phyloP scores from a whole-genome alignment of 2,888 invertebrate genomes.

The Sceliomorpha sp. region DNA sequence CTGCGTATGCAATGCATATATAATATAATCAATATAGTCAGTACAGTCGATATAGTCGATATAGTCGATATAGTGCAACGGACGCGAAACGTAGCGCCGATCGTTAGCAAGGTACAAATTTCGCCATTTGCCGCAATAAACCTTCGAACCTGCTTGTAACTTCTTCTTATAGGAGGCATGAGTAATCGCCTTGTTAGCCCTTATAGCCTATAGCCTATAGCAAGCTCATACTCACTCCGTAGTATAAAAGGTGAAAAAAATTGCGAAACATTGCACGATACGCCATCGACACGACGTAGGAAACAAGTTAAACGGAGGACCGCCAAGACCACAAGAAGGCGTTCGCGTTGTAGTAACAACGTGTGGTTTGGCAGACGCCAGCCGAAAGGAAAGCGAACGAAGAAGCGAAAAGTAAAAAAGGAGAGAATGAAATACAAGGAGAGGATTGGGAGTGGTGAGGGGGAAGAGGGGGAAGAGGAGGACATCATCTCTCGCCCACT shows the following conservation, averaged over 20 bases:
- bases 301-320: conserved; percentile 58
- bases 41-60: conserved; percentile 32
- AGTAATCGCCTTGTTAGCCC: conserved; percentile 80
- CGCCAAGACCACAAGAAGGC: conserved; percentile 50
- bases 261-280: conserved; percentile 71
- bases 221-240: conserved; percentile 67
- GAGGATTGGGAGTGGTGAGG: no score
- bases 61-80: conserved; percentile 42
- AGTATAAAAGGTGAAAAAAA: conserved; percentile 60
- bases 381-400: conserved; percentile 15
- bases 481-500: conserved; percentile 39
- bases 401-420: no score
- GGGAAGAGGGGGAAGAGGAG: no score
- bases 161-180: conserved; percentile 79
- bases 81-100: conserved; percentile 67
- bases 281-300: conserved; percentile 70
- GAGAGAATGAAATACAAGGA: no score
- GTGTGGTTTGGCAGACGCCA: conserved; percentile 32
- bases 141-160: conserved; percentile 77
- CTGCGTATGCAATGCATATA: conserved; percentile 9
- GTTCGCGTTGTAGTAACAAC: conserved; percentile 38
- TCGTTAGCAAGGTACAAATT: conserved; percentile 80
- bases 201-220: conserved; percentile 78
- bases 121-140: conserved; percentile 80
- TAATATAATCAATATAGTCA: neutral